phyloP scores from a whole-genome alignment of 2,113 vertebrate genomes.

The Oreochromis tanganicae region DNA sequence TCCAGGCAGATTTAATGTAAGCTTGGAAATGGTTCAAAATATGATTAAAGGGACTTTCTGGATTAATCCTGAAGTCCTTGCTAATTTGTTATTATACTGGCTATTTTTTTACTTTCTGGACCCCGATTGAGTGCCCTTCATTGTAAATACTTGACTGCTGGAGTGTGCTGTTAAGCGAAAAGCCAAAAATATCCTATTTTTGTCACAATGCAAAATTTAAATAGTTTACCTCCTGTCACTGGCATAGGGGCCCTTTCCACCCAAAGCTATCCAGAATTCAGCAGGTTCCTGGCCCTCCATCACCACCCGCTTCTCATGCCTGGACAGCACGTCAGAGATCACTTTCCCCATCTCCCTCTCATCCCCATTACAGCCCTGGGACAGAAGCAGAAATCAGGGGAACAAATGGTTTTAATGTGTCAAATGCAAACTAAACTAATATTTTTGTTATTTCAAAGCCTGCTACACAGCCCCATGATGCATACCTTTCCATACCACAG shows the following conservation, averaged over 20 bases:
- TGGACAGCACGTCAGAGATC: slow-evolving; percentile 78
- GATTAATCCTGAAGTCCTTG: neutral
- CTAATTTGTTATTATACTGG: neutral
- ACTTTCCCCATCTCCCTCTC: slow-evolving; percentile 84
- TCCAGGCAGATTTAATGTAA: slow-evolving; percentile 28
- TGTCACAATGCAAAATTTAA: neutral
- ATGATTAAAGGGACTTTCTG: slow-evolving; percentile 2
- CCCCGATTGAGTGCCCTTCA: neutral
- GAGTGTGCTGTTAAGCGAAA: neutral
- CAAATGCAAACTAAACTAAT: neutral
- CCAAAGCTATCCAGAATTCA: slow-evolving; percentile 86
- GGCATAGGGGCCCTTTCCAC: slow-evolving; percentile 84
- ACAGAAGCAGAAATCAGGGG: neutral
- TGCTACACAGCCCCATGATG: neutral
- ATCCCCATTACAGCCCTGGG: slow-evolving; percentile 86
- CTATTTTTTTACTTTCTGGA: neutral
- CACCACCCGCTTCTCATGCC: slow-evolving; percentile 79
- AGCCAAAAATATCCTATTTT: neutral
- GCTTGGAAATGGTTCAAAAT: neutral
- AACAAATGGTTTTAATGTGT: rapidly evolving
- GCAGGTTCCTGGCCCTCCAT: slow-evolving; percentile 87
- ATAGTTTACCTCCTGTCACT: slow-evolving; percentile 78
- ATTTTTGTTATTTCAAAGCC: neutral
- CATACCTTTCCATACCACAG: slow-evolving; percentile 90
- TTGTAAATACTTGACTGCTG: neutral